Base-by-base conservation (phyloP, 1,140 invertebrate species). In the Leptinotarsa undecemlineata region DNA sequence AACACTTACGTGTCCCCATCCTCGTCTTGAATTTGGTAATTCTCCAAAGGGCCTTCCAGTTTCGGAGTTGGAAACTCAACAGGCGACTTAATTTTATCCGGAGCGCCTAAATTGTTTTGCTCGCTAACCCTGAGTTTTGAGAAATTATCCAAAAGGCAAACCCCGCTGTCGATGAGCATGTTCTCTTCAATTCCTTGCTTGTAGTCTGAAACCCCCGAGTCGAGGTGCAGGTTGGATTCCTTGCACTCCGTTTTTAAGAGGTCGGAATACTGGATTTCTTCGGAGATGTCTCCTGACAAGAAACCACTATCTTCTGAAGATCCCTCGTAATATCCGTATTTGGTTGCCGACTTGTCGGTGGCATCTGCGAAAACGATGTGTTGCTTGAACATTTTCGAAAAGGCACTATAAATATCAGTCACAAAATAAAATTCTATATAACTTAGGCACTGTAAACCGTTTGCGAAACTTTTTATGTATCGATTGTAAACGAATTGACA, bases 1-100 rank as follows among this genome's bases (percentile, higher is more conserved):
- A 62, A 48, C 68, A 91, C 91, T 91, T 87, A 92, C 90, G 91
- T 92, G 82, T 93, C 91, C 62, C 92, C 92, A 77, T 92, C 91
- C 72, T 91, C 89, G 80, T 92, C 90, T 78, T 90, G 90, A 74
- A 87, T 83, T 80, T 89, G 91, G 73, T 89, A 90, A 88, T 82
- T 83, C 90, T 85, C 87, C 89, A 90, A 48, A 86, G 81, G 42
- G 60, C 75, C 76, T 60, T 81, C 78, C 23, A 74, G 33, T 21
- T 70, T 61, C 74, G 73, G 74, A 3, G 8, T 42, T 42, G 33
- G 5, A 33, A 70, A 74, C 57, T 78, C 79, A 74, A 79, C 76
- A 79, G 73, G 75, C 73, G 78, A 71, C 78, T 77, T 70, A 14
- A 80, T 78, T 69, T 77, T 19, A 67, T 77, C 77, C 4, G 74